These are phyloP conservation scores for Tinea pellionella DNA, from an alignment of 2,888 invertebrate genomes.

Conservation along the genomic window DNA sequence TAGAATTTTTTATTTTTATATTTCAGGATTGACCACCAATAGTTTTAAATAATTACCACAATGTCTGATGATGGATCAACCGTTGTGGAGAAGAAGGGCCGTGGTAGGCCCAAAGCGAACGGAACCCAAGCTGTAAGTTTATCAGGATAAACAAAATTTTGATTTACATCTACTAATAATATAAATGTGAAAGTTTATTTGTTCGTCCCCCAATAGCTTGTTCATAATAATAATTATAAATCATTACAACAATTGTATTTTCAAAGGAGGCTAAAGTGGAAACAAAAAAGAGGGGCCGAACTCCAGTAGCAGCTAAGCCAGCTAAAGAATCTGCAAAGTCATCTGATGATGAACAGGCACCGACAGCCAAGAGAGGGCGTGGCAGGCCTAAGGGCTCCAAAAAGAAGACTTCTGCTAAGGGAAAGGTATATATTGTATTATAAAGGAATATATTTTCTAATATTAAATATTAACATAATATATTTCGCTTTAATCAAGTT, in stretches of 20 bases:
- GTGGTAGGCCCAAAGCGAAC: slow-evolving; percentile 63
- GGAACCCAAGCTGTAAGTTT: slow-evolving; percentile 54
- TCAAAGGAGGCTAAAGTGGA: slow-evolving; percentile 58
- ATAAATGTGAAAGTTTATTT: too few relatives aligned
- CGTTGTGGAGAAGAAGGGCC: slow-evolving; percentile 64
- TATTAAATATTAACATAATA: slow-evolving; percentile 10
- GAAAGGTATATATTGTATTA: slow-evolving; percentile 51
- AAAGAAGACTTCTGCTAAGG: slow-evolving; percentile 59
- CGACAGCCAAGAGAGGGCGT: slow-evolving; percentile 64
- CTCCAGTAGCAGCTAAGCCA: slow-evolving; percentile 39
- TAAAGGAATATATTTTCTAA: slow-evolving; percentile 6
- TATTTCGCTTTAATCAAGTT: too few relatives aligned
- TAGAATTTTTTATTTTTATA: too few relatives aligned
- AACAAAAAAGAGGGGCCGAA: slow-evolving; percentile 58
- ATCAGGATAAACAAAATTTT: background rate
- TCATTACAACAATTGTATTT: background rate
- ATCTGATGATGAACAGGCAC: slow-evolving; percentile 64
- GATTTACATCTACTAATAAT: too few relatives aligned
- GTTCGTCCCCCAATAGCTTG: too few relatives aligned
- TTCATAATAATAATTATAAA: too few relatives aligned
- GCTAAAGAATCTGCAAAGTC: slow-evolving; percentile 66
- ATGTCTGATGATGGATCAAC: slow-evolving; percentile 69
- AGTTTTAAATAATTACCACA: slow-evolving; percentile 20
- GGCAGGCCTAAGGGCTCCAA: slow-evolving; percentile 68
- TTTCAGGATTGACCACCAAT: background rate